These are phyloP conservation scores for Pseudochirops cupreus DNA, from an alignment of 2,797 vertebrate species.

Conservation along the genomic window DNA sequence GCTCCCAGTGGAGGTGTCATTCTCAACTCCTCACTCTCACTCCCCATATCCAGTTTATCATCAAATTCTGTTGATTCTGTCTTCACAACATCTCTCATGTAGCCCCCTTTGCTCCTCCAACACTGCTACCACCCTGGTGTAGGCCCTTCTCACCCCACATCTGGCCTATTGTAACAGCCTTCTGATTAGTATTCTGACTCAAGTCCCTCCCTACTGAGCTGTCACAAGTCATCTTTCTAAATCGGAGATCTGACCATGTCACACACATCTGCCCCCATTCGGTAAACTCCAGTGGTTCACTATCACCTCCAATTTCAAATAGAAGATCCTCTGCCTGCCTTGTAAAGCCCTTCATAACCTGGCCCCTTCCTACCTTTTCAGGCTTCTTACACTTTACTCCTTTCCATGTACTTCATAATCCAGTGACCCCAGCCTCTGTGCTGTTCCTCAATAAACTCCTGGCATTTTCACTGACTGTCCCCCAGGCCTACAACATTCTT, in stretches of 20 bases:
- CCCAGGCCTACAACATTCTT: background rate
- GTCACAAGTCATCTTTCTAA: background rate
- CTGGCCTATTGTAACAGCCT: background rate
- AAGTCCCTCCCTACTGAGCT: background rate
- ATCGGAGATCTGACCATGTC: background rate
- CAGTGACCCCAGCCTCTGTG: background rate
- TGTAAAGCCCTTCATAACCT: background rate
- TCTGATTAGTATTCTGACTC: background rate
- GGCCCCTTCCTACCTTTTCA: background rate
- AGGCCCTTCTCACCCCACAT: background rate
- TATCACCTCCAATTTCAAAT: background rate
- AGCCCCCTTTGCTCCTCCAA: background rate
- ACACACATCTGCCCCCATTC: background rate
- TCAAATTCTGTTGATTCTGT: background rate
- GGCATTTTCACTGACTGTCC: background rate
- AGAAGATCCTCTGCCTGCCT: background rate
- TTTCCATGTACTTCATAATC: background rate
- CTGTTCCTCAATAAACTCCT: background rate
- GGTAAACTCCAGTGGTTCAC: background rate
- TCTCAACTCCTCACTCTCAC: background rate
- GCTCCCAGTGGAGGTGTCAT: background rate
- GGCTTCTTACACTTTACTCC: background rate
- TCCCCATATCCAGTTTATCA: background rate
- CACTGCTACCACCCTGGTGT: background rate
- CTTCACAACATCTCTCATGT: background rate